Conservation (phyloP, 2,888 invertebrate species). For the Lamellibrachia columna region DNA sequence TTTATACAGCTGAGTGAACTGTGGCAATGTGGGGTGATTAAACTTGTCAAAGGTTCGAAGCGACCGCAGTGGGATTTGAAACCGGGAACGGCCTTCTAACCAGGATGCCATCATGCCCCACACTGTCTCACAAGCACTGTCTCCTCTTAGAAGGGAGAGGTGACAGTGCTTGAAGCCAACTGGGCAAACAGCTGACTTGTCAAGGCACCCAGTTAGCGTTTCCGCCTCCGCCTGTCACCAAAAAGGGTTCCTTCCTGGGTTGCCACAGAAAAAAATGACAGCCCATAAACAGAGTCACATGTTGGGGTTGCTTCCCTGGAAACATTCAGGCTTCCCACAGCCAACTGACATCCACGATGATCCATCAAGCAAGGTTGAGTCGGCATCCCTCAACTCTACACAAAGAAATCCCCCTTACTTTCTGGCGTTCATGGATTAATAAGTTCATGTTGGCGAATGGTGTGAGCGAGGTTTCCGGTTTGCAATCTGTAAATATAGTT, state of each 20-base stretch:
- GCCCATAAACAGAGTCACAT: slow-evolving; percentile 1
- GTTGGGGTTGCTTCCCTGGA: background rate
- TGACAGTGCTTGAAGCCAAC: background rate
- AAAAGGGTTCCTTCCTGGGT: background rate
- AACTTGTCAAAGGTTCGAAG: too few relatives aligned
- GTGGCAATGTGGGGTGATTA: too few relatives aligned
- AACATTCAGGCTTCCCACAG: background rate
- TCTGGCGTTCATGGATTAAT: too few relatives aligned
- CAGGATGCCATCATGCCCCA: too few relatives aligned
- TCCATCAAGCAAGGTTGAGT: background rate
- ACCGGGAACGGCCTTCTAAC: too few relatives aligned
- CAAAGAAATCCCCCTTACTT: too few relatives aligned
- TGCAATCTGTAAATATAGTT: too few relatives aligned
- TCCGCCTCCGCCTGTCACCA: slow-evolving; percentile 3
- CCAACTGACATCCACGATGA: background rate
- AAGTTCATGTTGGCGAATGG: too few relatives aligned
- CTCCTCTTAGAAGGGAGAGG: background rate
- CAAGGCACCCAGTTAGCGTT: background rate
- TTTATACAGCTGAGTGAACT: too few relatives aligned
- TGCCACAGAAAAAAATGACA: background rate
- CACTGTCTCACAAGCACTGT: too few relatives aligned
- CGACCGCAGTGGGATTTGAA: too few relatives aligned
- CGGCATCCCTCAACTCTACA: background rate
- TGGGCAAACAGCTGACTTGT: background rate
- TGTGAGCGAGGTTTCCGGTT: too few relatives aligned